These are phyloP conservation scores for Drosophila malerkotliana DNA, from an alignment of 1,140 invertebrate species.

Conservation along the genomic window DNA sequence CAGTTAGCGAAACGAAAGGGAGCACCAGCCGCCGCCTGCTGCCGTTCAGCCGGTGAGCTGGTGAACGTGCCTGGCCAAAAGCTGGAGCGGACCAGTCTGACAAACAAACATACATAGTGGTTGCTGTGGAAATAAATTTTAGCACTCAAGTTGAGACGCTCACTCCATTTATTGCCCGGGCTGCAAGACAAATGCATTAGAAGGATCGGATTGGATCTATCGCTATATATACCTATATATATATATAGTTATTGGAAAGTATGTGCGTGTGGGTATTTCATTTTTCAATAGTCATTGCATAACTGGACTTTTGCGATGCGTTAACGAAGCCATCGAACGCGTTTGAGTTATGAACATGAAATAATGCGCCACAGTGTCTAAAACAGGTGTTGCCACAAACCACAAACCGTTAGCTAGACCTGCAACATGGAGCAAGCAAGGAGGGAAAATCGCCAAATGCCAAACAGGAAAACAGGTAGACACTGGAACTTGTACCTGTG, in stretches of 20 bases:
- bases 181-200: conserved; percentile 72
- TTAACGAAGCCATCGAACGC: conserved; percentile 73
- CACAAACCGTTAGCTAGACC: conserved; percentile 55
- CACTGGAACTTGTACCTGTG: neutral
- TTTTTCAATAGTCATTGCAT: conserved; percentile 71
- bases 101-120: neutral
- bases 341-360: conserved; percentile 80
- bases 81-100: conserved; percentile 33
- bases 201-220: conserved; percentile 51
- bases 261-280: conserved; percentile 34
- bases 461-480: conserved; percentile 62
- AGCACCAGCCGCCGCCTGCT: conserved; percentile 41
- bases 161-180: conserved; percentile 57
- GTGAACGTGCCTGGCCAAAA: conserved; percentile 58
- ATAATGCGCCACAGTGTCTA: conserved; percentile 66
- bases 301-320: conserved; percentile 79
- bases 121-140: conserved; percentile 65
- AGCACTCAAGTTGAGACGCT: conserved; percentile 62
- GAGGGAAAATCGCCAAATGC: conserved; percentile 22
- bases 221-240: neutral
- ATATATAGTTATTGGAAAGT: neutral
- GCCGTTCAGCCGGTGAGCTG: conserved; percentile 13
- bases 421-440: conserved; percentile 2
- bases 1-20: conserved; percentile 80
- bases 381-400: conserved; percentile 67